Evolutionary conservation across 2,113 vertebrate species (phyloP), one percentile per base, ranked within the genome.

Genomic region (Chaetodon trifascialis): DNA sequence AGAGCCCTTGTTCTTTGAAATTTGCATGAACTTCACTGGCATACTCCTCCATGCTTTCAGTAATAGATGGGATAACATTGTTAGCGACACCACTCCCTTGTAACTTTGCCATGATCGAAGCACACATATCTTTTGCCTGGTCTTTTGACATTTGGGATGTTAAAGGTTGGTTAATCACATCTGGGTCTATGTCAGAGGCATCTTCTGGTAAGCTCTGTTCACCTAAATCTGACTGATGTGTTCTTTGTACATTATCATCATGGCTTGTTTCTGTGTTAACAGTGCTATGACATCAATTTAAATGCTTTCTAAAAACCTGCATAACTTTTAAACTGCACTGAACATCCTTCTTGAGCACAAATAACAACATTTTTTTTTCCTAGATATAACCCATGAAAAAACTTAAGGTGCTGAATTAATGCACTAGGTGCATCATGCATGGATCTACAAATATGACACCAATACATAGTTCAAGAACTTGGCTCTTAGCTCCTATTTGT

Each of bases 11-110:
- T 56, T 67, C 42, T 59, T 59, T 69, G 25, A 72, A 47, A 56
- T 47, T 47, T 56, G n/a, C 51, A 80, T 65, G 40, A 56, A 40
- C 14, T 9, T 73, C 49, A 73, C 4, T 71, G 3, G 58, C 78
- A 56, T 72, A 80, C n/a, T 72, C 49, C 49, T 72, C 47, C 38
- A 72, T 80, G 58, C 68, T 64, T 58, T 64, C 58, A 72, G 56
- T 17, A 52, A 69, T 34, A 40, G 56, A 70, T 55, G 52, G 64
- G 4, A 75, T 21, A 75, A 52, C 23, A 76, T 46, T 76, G 62
- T 36, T 76, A 2, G 74, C 51, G 19, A 66, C 64, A 49, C n/a
- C 44, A 66, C 64, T 66, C 12, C 44, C 44, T 16, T 66, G 64
- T 47, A 66, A 58, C 23, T 65, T 42, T 64, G 34, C 46, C 52